Evolutionary conservation across 1,140 invertebrate genomes (phyloP).

Genomic region (Monochamus saltuarius): DNA sequence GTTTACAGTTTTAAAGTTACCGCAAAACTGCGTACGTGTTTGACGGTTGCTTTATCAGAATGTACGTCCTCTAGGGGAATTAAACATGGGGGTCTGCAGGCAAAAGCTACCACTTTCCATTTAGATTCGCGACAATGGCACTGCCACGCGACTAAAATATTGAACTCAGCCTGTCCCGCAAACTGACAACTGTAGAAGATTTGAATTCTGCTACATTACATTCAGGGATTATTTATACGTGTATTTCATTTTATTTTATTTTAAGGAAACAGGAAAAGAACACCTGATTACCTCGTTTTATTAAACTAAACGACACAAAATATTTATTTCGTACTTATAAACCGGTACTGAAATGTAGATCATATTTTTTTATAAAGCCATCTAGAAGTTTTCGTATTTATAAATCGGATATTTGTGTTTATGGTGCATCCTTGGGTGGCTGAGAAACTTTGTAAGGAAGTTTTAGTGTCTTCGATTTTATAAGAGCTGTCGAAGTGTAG

Average conservation of each 20-base stretch:
- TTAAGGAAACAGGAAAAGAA: too few species aligned
- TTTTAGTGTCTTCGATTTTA: constrained; percentile 1
- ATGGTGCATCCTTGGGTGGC: neutral
- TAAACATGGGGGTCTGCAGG: constrained; percentile 28
- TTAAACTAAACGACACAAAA: too few species aligned
- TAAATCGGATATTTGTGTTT: too few species aligned
- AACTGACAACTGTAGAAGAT: constrained; percentile 21
- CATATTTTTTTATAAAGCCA: too few species aligned
- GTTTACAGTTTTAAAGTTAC: constrained; percentile 4
- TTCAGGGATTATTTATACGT: too few species aligned
- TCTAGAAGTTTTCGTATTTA: too few species aligned
- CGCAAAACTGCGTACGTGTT: constrained; percentile 31
- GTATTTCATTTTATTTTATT: too few species aligned
- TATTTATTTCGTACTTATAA: too few species aligned
- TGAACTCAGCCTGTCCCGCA: constrained; percentile 21
- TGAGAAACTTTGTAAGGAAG: neutral
- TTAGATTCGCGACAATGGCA: constrained; percentile 8
- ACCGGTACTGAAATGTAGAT: too few species aligned
- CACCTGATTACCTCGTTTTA: too few species aligned
- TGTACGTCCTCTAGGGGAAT: constrained; percentile 32
- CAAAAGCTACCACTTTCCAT: constrained; percentile 20
- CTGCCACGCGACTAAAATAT: constrained; percentile 22
- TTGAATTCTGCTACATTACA: constrained; percentile 20
- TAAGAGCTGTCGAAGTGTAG: constrained; percentile 6
- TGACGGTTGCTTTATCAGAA: constrained; percentile 36